Evolutionary conservation across 2,113 vertebrate species (phyloP).

Genomic region (Leptobrachium leishanense): DNA sequence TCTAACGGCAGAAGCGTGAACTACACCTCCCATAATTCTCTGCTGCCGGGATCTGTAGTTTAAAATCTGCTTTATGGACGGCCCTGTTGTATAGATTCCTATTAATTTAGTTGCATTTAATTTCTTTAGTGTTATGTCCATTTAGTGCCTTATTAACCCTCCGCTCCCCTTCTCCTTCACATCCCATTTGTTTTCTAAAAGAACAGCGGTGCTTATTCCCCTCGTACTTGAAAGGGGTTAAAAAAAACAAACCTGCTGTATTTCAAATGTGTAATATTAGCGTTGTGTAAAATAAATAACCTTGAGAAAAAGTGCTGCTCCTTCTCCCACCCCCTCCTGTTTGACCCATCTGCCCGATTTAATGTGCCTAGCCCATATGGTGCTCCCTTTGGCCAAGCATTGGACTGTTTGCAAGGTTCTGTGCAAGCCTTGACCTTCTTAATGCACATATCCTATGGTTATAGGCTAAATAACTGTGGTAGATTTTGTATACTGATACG

Average conservation of each 20-base stretch:
- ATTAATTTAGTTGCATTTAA: slow-evolving; percentile 45
- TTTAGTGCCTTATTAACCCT: slow-evolving; percentile 70
- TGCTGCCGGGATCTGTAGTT: neutral
- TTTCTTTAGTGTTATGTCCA: slow-evolving; percentile 61
- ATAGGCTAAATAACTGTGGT: slow-evolving; percentile 41
- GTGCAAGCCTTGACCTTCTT: slow-evolving; percentile 41
- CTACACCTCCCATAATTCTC: neutral
- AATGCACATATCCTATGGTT: slow-evolving; percentile 60
- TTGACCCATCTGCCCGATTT: neutral
- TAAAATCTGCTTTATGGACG: neutral
- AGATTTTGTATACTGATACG: slow-evolving; percentile 28
- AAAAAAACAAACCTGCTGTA: too few species aligned
- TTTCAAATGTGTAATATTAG: too few species aligned
- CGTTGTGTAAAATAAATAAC: too few species aligned
- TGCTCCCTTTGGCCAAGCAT: slow-evolving; percentile 27
- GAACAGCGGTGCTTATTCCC: neutral
- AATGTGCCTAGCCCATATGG: slow-evolving; percentile 46
- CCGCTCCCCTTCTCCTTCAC: neutral
- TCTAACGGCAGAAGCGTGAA: neutral
- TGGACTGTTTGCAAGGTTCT: slow-evolving; percentile 37
- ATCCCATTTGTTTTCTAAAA: too few species aligned
- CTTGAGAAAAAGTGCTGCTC: too few species aligned
- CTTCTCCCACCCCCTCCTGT: slow-evolving; percentile 23
- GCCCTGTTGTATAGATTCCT: neutral
- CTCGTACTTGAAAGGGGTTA: too few species aligned